These are phyloP conservation scores for Salvelinus sp. DNA, from an alignment of 2,113 vertebrate species.

Conservation along the genomic window DNA sequence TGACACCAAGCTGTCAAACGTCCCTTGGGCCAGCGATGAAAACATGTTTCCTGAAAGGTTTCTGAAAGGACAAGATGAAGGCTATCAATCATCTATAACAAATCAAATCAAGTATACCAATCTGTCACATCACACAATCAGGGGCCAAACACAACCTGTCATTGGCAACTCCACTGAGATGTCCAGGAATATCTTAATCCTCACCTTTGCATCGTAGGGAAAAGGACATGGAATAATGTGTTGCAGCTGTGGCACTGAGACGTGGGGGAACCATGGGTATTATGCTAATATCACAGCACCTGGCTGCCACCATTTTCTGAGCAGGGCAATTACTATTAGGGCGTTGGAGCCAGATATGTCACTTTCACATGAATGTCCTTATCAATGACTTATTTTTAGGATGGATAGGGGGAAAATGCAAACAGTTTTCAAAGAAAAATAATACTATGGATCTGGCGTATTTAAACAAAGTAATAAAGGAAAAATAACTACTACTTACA, in stretches of 20 bases:
- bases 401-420: not conserved
- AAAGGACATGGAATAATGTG: slow-evolving; percentile 16
- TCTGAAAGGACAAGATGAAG: slow-evolving; percentile 62
- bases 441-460: too few relatives aligned
- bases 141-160: not conserved
- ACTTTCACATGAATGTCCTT: slow-evolving; percentile 11
- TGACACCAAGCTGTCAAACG: slow-evolving; percentile 88
- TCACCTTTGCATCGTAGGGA: slow-evolving; percentile 23
- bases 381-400: not conserved
- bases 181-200: slow-evolving; percentile 21
- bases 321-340: slow-evolving; percentile 5
- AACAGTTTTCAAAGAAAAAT: too few relatives aligned
- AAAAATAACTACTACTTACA: slow-evolving; percentile 80
- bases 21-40: slow-evolving; percentile 89
- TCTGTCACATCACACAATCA: not conserved
- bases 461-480: not conserved
- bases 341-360: slow-evolving; percentile 22
- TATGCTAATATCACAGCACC: slow-evolving; percentile 39
- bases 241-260: slow-evolving; percentile 29
- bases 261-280: slow-evolving; percentile 23
- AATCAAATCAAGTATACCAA: not conserved
- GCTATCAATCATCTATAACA: not conserved
- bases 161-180: slow-evolving; percentile 20
- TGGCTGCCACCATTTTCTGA: slow-evolving; percentile 23
- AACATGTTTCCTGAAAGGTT: slow-evolving; percentile 96